phyloP scores from a whole-genome alignment of 2,797 vertebrate genomes.

The Pterois miles region DNA sequence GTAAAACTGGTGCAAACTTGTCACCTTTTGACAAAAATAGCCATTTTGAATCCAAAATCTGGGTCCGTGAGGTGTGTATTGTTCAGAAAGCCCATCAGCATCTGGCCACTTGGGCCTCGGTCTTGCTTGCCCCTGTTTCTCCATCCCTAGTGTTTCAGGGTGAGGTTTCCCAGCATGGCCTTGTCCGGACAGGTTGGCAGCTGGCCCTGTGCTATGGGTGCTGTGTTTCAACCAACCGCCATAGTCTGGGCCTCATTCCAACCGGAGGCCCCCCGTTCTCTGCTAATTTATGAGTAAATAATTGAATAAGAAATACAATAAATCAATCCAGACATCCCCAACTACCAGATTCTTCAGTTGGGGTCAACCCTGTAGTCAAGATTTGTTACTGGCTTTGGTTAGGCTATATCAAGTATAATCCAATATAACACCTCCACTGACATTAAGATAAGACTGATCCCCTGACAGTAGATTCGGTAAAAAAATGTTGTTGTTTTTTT shows the following conservation, averaged over 20 bases:
- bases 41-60: background rate
- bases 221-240: too few relatives aligned
- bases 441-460: background rate
- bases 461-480: background rate
- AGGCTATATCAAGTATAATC: slow-evolving; percentile 5
- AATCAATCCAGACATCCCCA: background rate
- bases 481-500: background rate
- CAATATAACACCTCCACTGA: slow-evolving; percentile 2
- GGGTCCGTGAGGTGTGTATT: background rate
- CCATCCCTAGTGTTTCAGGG: too few relatives aligned
- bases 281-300: background rate
- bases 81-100: background rate
- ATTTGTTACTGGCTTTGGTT: background rate
- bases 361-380: background rate
- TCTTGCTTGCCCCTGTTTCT: too few relatives aligned
- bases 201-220: too few relatives aligned
- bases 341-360: background rate
- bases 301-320: background rate
- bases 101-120: too few relatives aligned
- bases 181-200: too few relatives aligned
- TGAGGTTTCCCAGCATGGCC: too few relatives aligned
- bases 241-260: too few relatives aligned
- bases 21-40: background rate
- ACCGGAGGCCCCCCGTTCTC: too few relatives aligned
- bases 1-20: background rate